A percentile compares a stretch with the other conserved stretches of the same genome.
These are phyloP conservation scores for Andrena cerasifolii DNA, from an alignment of 1,140 invertebrate species.

Conservation along the genomic window DNA sequence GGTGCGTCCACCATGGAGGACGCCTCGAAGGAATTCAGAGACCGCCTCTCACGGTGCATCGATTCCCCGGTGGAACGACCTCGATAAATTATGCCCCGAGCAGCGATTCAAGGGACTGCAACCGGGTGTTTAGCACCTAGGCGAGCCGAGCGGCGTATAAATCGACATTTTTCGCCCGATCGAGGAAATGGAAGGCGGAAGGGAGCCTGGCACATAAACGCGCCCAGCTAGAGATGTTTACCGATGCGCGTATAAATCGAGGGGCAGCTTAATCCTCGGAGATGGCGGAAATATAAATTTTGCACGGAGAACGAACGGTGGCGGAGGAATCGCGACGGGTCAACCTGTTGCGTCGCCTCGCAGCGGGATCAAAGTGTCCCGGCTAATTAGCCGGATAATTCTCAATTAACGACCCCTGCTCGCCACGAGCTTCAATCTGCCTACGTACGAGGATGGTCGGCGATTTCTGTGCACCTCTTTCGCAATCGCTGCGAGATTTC, in stretches of 20 bases:
- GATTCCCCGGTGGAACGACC: not conserved
- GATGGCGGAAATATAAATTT: no score
- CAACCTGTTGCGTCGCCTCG: constrained; percentile 34
- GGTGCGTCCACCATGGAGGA: no score
- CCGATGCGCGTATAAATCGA: no score
- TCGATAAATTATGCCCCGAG: not conserved
- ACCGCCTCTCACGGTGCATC: no score
- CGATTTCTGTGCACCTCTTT: not conserved
- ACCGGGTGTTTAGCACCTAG: not conserved
- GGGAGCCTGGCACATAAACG: no score
- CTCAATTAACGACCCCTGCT: constrained; percentile 46
- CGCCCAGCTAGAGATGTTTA: no score
- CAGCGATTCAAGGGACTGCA: not conserved
- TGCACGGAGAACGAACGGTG: not conserved
- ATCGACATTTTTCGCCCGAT: not conserved
- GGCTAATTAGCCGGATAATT: constrained; percentile 53
- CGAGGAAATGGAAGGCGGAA: not conserved
- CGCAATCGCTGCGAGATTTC: no score
- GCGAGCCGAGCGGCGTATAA: not conserved
- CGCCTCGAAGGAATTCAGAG: no score
- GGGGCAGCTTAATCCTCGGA: no score
- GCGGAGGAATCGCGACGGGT: not conserved
- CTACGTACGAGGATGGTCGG: not conserved
- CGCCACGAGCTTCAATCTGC: not conserved
- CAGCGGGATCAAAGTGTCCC: constrained; percentile 3